A percentile compares a stretch with the other conserved stretches of the same genome.
These are phyloP conservation scores for Lasioglossum albipes DNA, from an alignment of 1,140 invertebrate species.

Conservation along the genomic window DNA sequence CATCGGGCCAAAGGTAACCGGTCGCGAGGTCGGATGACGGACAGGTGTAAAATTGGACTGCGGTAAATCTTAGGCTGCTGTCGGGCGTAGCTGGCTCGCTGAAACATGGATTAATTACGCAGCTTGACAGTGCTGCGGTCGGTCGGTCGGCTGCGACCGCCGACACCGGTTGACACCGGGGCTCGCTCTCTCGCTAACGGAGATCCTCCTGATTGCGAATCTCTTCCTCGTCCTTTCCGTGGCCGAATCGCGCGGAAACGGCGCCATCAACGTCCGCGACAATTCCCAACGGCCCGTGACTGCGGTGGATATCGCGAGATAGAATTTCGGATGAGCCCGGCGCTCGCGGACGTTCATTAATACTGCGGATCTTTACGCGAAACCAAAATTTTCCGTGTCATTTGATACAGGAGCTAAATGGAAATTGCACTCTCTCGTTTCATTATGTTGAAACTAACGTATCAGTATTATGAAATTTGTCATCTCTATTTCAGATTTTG, in stretches of 20 bases:
- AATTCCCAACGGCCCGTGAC: constrained; percentile 4
- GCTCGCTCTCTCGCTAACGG: constrained; percentile 27
- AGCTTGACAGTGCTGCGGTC: constrained; percentile 69
- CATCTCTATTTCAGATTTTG: too few species aligned
- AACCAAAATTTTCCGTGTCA: too few species aligned
- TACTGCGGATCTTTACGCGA: neutral
- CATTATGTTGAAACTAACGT: too few species aligned
- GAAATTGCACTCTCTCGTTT: too few species aligned
- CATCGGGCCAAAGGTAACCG: constrained; percentile 42
- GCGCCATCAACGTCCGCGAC: constrained; percentile 6
- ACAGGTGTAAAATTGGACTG: constrained; percentile 72
- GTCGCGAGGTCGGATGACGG: constrained; percentile 51
- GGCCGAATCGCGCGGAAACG: constrained; percentile 43
- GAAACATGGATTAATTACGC: constrained; percentile 72
- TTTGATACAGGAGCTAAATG: too few species aligned
- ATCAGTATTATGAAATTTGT: too few species aligned
- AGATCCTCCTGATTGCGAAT: constrained; percentile 60
- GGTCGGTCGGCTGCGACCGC: constrained; percentile 51
- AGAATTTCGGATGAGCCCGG: constrained; percentile 13
- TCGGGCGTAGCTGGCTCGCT: constrained; percentile 53
- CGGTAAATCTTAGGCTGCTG: constrained; percentile 68
- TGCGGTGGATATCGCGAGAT: neutral
- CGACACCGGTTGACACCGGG: constrained; percentile 8
- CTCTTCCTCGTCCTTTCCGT: constrained; percentile 51
- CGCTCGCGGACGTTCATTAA: neutral